A percentile compares a stretch with the other conserved stretches of the same genome.
Evolutionary conservation across 2,888 invertebrate genomes (phyloP).

Genomic region (Acrocyrtus sp.): DNA sequence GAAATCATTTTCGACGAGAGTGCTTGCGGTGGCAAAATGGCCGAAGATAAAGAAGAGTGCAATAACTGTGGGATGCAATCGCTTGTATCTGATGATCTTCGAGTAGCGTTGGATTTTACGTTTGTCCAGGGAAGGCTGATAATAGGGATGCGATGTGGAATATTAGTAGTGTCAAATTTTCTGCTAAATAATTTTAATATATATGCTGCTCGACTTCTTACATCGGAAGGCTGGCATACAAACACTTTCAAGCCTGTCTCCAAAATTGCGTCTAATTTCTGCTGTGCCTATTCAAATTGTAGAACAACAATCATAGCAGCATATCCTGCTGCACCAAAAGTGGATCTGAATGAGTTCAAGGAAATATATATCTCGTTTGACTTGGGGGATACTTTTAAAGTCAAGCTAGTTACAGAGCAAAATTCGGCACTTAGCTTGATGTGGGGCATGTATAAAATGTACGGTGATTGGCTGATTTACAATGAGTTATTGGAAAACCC

Average conservation of each 20-base stretch:
- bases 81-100: neutral
- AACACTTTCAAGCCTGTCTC: conserved; percentile 1
- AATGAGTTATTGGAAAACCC: conserved; percentile 13
- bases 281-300: conserved; percentile 2
- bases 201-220: neutral
- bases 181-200: neutral
- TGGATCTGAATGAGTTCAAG: neutral
- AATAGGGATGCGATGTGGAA: conserved; percentile 20
- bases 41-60: neutral
- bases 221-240: neutral
- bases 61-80: neutral
- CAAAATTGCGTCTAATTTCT: conserved; percentile 14
- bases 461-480: conserved; percentile 9
- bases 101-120: conserved; percentile 16
- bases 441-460: conserved; percentile 39
- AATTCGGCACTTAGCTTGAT: conserved; percentile 34
- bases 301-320: conserved; percentile 6
- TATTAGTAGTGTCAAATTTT: conserved; percentile 1
- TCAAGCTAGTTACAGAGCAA: conserved; percentile 22
- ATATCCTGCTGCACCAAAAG: neutral
- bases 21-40: neutral
- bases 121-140: conserved; percentile 6
- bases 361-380: conserved; percentile 45
- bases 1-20: neutral
- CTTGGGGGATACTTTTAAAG: conserved; percentile 47